Percentiles rank a stretch among this genome's conserved stretches.
These are phyloP conservation scores for Poicephalus gulielmi DNA, from an alignment of 2,113 vertebrate genomes.

Conservation along the genomic window DNA sequence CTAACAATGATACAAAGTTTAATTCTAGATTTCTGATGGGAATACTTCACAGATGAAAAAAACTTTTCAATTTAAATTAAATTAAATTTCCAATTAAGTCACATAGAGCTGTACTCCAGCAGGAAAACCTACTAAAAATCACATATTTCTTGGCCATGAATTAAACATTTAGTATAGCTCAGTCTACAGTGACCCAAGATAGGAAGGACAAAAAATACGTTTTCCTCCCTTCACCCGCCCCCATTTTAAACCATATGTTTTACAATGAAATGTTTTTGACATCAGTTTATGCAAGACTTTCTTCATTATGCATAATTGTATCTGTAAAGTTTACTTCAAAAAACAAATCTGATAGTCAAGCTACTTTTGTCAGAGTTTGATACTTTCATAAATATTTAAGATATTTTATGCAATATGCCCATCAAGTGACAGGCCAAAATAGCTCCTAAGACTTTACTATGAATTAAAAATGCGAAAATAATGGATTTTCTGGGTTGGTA, in stretches of 20 bases:
- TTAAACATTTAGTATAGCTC: conserved; percentile 40
- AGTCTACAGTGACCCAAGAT: conserved; percentile 5
- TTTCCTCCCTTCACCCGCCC: background rate
- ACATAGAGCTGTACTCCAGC: conserved; percentile 58
- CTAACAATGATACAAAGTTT: conserved; percentile 48
- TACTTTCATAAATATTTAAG: conserved; percentile 57
- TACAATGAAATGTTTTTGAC: background rate
- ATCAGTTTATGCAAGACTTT: background rate
- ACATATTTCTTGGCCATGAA: conserved; percentile 36
- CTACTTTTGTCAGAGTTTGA: conserved; percentile 41
- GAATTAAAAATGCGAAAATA: conserved; percentile 67
- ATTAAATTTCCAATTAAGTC: conserved; percentile 76
- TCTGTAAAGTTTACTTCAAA: conserved; percentile 41
- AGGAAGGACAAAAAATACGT: conserved; percentile 5
- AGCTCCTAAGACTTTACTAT: conserved; percentile 50
- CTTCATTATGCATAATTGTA: conserved; percentile 10
- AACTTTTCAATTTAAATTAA: conserved; percentile 72
- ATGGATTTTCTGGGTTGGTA: conserved; percentile 52
- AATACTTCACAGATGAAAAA: conserved; percentile 72
- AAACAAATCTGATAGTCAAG: conserved; percentile 41
- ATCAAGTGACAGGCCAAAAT: conserved; percentile 56
- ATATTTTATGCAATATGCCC: conserved; percentile 48
- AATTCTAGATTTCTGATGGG: conserved; percentile 66
- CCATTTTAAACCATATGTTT: background rate
- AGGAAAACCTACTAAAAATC: conserved; percentile 58